Conservation (phyloP, 1,140 invertebrate species). For the Euura saliciscinereae region DNA sequence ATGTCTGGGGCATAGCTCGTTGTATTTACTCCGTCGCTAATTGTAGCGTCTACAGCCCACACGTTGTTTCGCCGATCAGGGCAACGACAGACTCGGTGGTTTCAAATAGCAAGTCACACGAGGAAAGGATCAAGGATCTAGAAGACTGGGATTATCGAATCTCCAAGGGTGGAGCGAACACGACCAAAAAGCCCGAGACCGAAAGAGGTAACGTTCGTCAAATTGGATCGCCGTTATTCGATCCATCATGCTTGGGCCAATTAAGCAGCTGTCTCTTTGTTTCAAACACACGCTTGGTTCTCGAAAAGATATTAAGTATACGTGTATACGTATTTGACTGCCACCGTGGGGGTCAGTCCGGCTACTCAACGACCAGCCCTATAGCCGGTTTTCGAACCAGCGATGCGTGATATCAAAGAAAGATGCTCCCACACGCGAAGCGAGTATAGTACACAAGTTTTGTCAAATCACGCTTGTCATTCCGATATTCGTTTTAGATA, state of each 20-base stretch:
- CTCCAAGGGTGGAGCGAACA: too few species aligned
- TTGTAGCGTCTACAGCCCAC: too few species aligned
- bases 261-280: slow-evolving; percentile 15
- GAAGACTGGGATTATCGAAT: too few species aligned
- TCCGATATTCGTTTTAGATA: slow-evolving; percentile 6
- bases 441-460: neutral
- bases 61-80: neutral
- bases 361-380: neutral
- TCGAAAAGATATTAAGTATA: neutral
- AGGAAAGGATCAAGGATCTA: too few species aligned
- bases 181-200: neutral
- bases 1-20: too few species aligned
- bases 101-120: too few species aligned
- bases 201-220: slow-evolving; percentile 2
- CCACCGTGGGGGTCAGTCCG: neutral
- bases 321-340: neutral
- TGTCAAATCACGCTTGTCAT: slow-evolving; percentile 12
- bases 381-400: neutral
- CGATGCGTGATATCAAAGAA: neutral
- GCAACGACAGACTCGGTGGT: neutral
- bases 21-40: too few species aligned
- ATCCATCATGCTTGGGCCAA: slow-evolving; percentile 11
- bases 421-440: neutral
- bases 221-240: slow-evolving; percentile 1
- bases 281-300: neutral